Evolutionary conservation across 2,797 vertebrate species (phyloP), one percentile per base, ranked within the genome.

Genomic region (Lateolabrax maculatus): DNA sequence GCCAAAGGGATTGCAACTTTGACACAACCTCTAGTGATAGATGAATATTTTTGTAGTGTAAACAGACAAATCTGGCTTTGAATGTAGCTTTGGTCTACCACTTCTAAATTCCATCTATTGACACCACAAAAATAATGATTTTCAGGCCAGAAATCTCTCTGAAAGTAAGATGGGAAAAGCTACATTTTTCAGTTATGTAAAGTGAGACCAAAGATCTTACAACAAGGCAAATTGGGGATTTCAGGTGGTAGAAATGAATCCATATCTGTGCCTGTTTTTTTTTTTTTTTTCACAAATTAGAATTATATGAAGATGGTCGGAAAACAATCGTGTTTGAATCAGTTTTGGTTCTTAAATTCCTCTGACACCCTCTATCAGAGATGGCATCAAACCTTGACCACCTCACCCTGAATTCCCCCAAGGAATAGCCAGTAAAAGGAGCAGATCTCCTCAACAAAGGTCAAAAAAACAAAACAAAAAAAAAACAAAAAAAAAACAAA

Each of bases 321-420:
- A 71, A 85, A 79, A 66, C 37, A 73, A 56, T 44, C 11, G 6
- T 6, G 80, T 83, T 75, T 75, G 18, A 71, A 61, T 75, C 65
- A 15, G 75, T 90, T 94, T 94, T 92, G 86, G 88, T 92, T 93
- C 71, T 86, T 76, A 80, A 88, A 85, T 82, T 87, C 76, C 39
- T 49, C 85, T 66, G 84, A 88, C 63, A 34, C 23, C 84, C 75
- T 76, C 48, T 43, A 71, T 89, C 60, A 83, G 64, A 34, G 81
- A 85, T 60, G 77, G 87, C 86, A 92, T 94, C 87, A 91, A 94
- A 92, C 91, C 90, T 39, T 89, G 88, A 92, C 89, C 86, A 51
- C 89, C 87, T 89, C 75, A 92, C 88, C 90, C 90, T 93, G 91
- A 94, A 92, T 87, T 88, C 82, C 77, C 86, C 77, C 81, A 74